Base-by-base conservation (phyloP, 2,113 vertebrate genomes). In the Dascyllus trimaculatus region DNA sequence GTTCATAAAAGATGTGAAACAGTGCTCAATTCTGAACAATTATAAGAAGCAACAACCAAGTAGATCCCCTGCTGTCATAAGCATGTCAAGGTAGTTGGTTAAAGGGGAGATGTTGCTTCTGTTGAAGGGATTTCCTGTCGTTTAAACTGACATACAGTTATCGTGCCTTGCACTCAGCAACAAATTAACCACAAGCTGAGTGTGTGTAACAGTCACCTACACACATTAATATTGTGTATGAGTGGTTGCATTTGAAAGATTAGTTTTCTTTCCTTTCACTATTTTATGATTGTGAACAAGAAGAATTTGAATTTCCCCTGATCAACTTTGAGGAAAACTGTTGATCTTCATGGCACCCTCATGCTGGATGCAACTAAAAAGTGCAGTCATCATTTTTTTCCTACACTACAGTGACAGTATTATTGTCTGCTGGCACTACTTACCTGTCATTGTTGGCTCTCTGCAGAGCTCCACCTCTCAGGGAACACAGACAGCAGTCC, bases 401-500 rank as follows among this genome's bases (percentile, higher is more conserved):
- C 1, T 32, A 9, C 18, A 17, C 18, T 18, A 11, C 22, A 22
- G 18, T 9, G 15, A 45, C n/a, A 58, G 65, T 45, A 21, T 5
- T 5, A 1, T 0, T 15, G 9, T 15, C 56, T 61, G 59, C 32
- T 25, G n/a, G 14, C n/a, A 15, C 18, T 2, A 95, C 97, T 94
- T 90, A 99, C 98, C 97, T 98, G 91, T 98, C 95, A 51, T 97
- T 96, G 75, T 99, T 99, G 72, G 98, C 97, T 92, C 94, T 97
- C 92, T 99, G 97, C 73, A 99, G 91, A 0, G 98, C 98, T 63
- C 98, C 98, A 60, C 98, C 98, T 86, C 98, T 94, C 66, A 99
- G 89, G 0, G 97, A 97, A 86, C 98, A 99, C 82, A 99, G 93
- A 87, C 98, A 99, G 91, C 98, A 99, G 86, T 98, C 97, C 98